Evolutionary conservation across 2,113 vertebrate genomes (phyloP), one percentile per base, ranked within the genome.

Genomic region (Triplophysa tibetana): DNA sequence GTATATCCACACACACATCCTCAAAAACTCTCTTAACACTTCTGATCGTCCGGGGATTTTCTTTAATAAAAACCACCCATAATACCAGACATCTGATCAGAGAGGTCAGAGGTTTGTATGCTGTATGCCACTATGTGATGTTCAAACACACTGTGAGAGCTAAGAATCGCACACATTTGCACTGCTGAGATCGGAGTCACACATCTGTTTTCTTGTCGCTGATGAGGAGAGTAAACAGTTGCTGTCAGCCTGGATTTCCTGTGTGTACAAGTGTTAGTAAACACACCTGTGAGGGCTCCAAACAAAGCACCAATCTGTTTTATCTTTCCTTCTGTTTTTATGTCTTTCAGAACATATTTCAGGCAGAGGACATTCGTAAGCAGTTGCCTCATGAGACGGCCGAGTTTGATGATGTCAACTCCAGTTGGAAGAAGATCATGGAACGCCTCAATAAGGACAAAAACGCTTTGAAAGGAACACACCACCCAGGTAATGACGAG

Each of bases 331-430:
- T 86, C 80, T 70, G 63, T 70, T 82, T 81, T 58, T 83, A 73
- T 68, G 69, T 82, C 76, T 64, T 52, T 48, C 81, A 97, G 96
- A 97, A 95, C 76, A 97, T 97, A 84, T 97, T 97, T 79, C 85
- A 93, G 68, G 95, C 95, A 19, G 94, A 96, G 70, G 96, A 96
- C 86, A 96, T 97, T 80, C 90, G 93, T 41, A 94, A 94, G 83
- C 95, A 96, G 86, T 89, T 96, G 56, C 94, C 95, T 68, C 80
- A 66, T 1, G 95, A 96, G 78, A 94, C 93, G 0, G 81, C 90
- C 24, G 89, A 93, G 65, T 97, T 97, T 76, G 92, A 95, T 80
- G 86, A 85, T 0, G 80, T 95, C 66, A 95, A 95, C 79, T 73
- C 12, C 61, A 93, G 75, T 86, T 97, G 96, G 96, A 95, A 94